phyloP scores from a whole-genome alignment of 2,113 vertebrate genomes.

The human region GRCh38 chr2:18408501-18409000 shows the following conservation, averaged over 20 bases:
- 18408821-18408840: background rate
- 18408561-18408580: background rate
- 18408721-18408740: background rate
- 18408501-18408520: background rate
- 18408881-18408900: background rate
- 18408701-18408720: constrained; percentile 40
- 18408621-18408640: background rate
- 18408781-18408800: background rate
- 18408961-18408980: background rate
- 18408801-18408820: background rate
- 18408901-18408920: background rate
- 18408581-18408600: background rate
- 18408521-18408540: background rate
- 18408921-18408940: background rate
- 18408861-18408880: background rate
- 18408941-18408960: background rate
- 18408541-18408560: background rate
- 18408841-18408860: background rate
- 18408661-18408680: background rate
- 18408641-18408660: background rate
- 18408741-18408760: constrained; percentile 31
- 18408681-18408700: constrained; percentile 22
- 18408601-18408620: background rate
- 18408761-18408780: constrained; percentile 38
- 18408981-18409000: background rate